These are phyloP conservation scores for Pluvianellus socialis DNA, from an alignment of 2,113 vertebrate species.

Conservation along the genomic window DNA sequence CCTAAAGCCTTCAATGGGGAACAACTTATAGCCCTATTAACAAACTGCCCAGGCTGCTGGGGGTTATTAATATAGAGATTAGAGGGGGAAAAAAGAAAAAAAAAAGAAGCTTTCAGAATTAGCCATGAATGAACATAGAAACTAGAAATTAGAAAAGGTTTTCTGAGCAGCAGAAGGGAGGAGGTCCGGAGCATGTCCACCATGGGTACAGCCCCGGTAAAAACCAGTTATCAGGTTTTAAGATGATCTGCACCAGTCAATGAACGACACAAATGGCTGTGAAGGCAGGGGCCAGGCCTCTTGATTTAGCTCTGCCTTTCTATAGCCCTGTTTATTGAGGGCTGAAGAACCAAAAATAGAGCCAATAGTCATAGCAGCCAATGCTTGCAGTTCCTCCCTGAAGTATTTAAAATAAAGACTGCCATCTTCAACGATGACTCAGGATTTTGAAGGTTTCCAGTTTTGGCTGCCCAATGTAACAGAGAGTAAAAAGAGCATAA, in stretches of 20 bases:
- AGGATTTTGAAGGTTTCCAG: neutral
- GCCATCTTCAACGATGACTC: neutral
- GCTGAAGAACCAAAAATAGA: conserved; percentile 10
- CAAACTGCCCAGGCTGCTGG: neutral
- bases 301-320: conserved; percentile 40
- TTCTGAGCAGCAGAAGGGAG: neutral
- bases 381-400: neutral
- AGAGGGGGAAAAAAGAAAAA: too few relatives aligned
- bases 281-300: neutral
- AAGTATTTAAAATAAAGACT: conserved; percentile 17
- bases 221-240: neutral
- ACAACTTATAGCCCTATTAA: neutral
- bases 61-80: neutral
- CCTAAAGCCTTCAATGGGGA: neutral
- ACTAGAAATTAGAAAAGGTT: neutral
- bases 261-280: conserved; percentile 19
- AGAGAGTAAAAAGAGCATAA: neutral
- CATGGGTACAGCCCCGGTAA: neutral
- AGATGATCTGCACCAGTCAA: neutral
- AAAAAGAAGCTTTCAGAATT: neutral
- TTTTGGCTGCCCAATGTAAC: neutral
- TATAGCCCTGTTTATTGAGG: conserved; percentile 6
- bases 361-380: neutral
- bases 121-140: neutral
- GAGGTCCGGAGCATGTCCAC: neutral